phyloP scores from a whole-genome alignment of 1,140 invertebrate species.

The Helicoverpa zea region DNA sequence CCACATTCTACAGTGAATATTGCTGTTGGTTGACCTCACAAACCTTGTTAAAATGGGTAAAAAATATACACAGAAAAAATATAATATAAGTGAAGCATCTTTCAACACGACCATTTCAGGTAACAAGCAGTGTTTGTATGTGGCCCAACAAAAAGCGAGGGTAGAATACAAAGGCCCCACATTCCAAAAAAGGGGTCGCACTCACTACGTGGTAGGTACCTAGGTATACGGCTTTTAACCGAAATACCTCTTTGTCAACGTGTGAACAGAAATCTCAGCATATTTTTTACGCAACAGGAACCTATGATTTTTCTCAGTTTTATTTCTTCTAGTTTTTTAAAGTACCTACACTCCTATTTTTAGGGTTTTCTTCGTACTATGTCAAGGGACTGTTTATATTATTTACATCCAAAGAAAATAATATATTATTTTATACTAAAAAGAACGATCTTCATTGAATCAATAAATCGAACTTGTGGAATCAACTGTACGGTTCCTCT shows the following conservation, averaged over 20 bases:
- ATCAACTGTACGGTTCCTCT: no score
- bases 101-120: slow-evolving; percentile 46
- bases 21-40: not conserved
- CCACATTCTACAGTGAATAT: no score
- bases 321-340: slow-evolving; percentile 15
- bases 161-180: slow-evolving; percentile 50
- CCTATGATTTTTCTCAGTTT: slow-evolving; percentile 30
- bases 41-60: not conserved
- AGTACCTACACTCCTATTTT: not conserved
- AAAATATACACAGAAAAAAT: slow-evolving; percentile 11
- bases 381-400: no score
- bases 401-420: no score
- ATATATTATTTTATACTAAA: no score
- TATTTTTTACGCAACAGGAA: slow-evolving; percentile 34
- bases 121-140: slow-evolving; percentile 50
- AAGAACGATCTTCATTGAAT: no score
- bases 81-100: slow-evolving; percentile 33
- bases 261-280: slow-evolving; percentile 48
- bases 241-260: slow-evolving; percentile 54
- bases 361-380: not conserved
- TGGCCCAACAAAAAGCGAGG: slow-evolving; percentile 42
- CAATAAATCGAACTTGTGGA: no score
- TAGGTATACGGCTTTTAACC: slow-evolving; percentile 41
- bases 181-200: slow-evolving; percentile 48
- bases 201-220: not conserved